phyloP scores from a whole-genome alignment of 2,113 vertebrate species.

The Lamprotornis superbus region DNA sequence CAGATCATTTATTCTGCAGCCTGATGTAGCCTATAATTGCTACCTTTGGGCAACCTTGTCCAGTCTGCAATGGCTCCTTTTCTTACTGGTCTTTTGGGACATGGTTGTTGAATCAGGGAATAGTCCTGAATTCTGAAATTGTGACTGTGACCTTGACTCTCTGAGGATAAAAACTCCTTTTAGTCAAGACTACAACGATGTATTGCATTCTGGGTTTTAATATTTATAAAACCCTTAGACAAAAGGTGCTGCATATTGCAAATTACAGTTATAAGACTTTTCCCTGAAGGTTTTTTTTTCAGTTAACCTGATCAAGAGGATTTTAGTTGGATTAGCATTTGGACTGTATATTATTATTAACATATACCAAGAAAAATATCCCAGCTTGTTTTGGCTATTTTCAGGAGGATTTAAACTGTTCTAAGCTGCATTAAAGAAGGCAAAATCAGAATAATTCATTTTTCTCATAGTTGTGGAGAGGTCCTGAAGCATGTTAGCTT shows the following conservation, averaged over 20 bases:
- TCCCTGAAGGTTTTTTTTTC: neutral
- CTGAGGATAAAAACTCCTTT: neutral
- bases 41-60: neutral
- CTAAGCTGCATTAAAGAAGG: neutral
- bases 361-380: neutral
- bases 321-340: neutral
- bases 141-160: neutral
- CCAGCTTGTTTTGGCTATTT: neutral
- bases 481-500: neutral
- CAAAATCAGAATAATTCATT: neutral
- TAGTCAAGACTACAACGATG: neutral
- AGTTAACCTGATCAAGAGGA: neutral
- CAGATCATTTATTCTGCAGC: neutral
- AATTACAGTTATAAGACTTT: neutral
- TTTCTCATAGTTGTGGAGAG: neutral
- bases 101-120: neutral
- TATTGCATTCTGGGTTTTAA: neutral
- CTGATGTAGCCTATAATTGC: neutral
- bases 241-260: neutral
- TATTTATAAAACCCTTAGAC: neutral
- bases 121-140: neutral
- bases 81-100: neutral
- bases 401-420: neutral
- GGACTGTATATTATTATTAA: neutral
- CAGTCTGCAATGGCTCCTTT: neutral